Evolutionary conservation across 2,113 vertebrate genomes (phyloP).

Genomic region (Opisthocomus hoazin): DNA sequence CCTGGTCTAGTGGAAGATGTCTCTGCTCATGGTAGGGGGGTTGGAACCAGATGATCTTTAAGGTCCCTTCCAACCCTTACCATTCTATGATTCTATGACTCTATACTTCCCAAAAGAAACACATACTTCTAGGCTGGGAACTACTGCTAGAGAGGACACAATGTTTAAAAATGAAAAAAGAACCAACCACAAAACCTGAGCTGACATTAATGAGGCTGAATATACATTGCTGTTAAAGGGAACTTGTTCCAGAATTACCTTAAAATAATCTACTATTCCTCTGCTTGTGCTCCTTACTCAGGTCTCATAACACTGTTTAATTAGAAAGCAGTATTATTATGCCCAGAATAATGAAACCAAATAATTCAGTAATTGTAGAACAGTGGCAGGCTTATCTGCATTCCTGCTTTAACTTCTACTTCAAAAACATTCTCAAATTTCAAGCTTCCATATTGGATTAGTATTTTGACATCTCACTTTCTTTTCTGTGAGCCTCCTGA

Average conservation of each 20-base stretch:
- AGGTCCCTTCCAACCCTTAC: too few relatives aligned
- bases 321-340: not conserved
- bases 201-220: not conserved
- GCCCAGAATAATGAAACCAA: not conserved
- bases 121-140: not conserved
- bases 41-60: too few relatives aligned
- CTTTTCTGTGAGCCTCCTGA: not conserved
- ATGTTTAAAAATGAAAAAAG: not conserved
- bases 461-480: not conserved
- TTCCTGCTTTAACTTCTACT: not conserved
- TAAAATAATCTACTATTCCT: not conserved
- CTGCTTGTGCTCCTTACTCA: not conserved
- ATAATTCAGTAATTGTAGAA: not conserved
- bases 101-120: not conserved
- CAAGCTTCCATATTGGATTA: not conserved
- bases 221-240: not conserved
- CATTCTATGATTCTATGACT: too few relatives aligned
- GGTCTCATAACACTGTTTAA: not conserved
- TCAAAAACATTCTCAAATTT: not conserved
- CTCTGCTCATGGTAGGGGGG: too few relatives aligned
- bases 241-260: not conserved
- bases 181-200: fast-evolving
- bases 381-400: not conserved
- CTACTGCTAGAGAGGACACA: not conserved
- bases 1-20: too few relatives aligned